Base-by-base conservation (phyloP, 1,140 invertebrate species). In the Apis dorsata region DNA sequence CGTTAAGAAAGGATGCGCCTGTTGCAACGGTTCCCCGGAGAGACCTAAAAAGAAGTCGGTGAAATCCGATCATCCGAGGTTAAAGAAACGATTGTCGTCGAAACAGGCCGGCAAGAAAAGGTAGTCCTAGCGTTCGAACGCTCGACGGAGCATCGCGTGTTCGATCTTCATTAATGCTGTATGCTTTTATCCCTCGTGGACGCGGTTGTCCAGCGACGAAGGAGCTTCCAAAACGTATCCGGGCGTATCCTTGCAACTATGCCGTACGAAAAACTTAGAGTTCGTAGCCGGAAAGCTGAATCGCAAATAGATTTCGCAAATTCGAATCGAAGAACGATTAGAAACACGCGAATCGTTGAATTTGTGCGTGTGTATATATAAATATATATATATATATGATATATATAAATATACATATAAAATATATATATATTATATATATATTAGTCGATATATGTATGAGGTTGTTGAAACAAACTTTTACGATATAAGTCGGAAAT, bases 1-100 rank as follows among this genome's bases (percentile, higher is more conserved):
- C 77, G 93, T 95, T 17, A 95, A 95, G 70, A 95, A 95, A 77
- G 94, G 93, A 7, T 95, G 94, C 82, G 92, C 93, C 0, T 95
- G 94, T 77, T 95, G 94, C 83, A 94, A 94, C 79, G 94, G 94
- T 0, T 94, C 93, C 0, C 93, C 93, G 1, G 93, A 94, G 59
- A 89, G 93, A 51, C 91, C 92, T 10, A 94, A 93, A 77, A 93
- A 94, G 77, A 93, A 94, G 68, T 74, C 76, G 7, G 88, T 90
- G 0, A 93, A 92, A 55, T 71, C 90, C 12, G 83, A 92, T 34
- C 92, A 93, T 17, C 89, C 92, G 57, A 93, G 91, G 66, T 55
- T 92, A 49, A 94, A 94, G 81, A 94, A 93, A 81, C 89, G 91
- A 70, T 79, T 93, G 24, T 77, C 86, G 10, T 79, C 90, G 73